phyloP scores from a whole-genome alignment of 2,797 vertebrate species.

The Atherinosoma microstoma region DNA sequence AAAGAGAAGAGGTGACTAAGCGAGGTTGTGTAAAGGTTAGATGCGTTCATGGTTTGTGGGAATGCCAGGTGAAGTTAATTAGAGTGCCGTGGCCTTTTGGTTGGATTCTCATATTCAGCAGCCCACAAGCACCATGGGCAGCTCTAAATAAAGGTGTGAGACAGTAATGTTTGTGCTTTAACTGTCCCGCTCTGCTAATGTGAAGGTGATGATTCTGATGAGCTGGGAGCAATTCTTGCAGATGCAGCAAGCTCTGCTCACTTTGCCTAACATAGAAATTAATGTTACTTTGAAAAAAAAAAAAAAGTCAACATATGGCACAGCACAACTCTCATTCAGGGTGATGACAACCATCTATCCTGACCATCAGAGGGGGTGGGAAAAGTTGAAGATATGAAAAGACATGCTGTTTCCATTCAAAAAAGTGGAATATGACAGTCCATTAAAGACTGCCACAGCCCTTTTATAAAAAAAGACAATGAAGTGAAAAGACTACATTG shows the following conservation, averaged over 20 bases:
- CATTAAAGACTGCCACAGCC: neutral
- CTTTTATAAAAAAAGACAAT: slow-evolving; percentile 20
- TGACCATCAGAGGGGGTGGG: slow-evolving; percentile 46
- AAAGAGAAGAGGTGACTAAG: slow-evolving; percentile 70
- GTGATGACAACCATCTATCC: slow-evolving; percentile 67
- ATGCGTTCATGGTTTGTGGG: slow-evolving; percentile 56
- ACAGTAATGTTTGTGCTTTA: slow-evolving; percentile 54
- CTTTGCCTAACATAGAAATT: slow-evolving; percentile 25
- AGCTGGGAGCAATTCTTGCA: slow-evolving; percentile 33
- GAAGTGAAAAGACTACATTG: slow-evolving; percentile 10
- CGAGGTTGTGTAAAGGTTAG: slow-evolving; percentile 78
- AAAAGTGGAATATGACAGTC: slow-evolving; percentile 33
- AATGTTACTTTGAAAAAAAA: slow-evolving; percentile 42
- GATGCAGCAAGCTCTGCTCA: slow-evolving; percentile 30
- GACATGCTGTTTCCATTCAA: slow-evolving; percentile 40
- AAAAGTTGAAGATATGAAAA: slow-evolving; percentile 51
- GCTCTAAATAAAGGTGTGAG: slow-evolving; percentile 54
- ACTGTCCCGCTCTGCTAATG: slow-evolving; percentile 42
- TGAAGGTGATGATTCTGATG: slow-evolving; percentile 52
- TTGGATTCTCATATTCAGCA: slow-evolving; percentile 59
- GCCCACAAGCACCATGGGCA: slow-evolving; percentile 41
- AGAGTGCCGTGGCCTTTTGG: slow-evolving; percentile 71
- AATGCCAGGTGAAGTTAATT: slow-evolving; percentile 78
- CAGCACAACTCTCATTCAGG: slow-evolving; percentile 53
- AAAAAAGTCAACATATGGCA: slow-evolving; percentile 59